phyloP scores from a whole-genome alignment of 2,888 invertebrate species.

The Drosophila mulleri region DNA sequence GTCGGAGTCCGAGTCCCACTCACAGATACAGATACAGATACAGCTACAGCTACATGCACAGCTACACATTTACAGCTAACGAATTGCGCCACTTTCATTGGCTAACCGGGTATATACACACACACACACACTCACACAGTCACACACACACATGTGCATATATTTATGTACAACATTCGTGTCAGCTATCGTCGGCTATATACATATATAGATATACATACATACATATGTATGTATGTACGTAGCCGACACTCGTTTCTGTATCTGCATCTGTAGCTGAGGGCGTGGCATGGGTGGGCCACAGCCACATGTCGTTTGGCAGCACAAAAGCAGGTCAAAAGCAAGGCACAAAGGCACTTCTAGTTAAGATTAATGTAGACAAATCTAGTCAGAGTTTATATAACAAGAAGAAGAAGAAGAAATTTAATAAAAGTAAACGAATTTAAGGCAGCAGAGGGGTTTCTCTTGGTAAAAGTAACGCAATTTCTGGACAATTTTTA shows the following conservation, averaged over 20 bases:
- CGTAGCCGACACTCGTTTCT: conserved; percentile 41
- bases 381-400: neutral
- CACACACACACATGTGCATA: conserved; percentile 12
- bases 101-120: conserved; percentile 24
- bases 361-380: conserved; percentile 10
- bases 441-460: neutral
- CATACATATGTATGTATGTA: neutral
- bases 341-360: conserved; percentile 1
- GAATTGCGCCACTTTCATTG: conserved; percentile 50
- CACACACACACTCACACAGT: neutral
- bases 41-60: conserved; percentile 30
- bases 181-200: conserved; percentile 49
- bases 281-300: conserved; percentile 71
- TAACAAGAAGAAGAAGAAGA: too few species aligned
- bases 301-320: conserved; percentile 19
- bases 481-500: neutral
- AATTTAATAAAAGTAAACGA: neutral
- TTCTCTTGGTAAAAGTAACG: neutral
- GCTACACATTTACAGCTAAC: conserved; percentile 42
- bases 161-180: conserved; percentile 55
- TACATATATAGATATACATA: too few species aligned
- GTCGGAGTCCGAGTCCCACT: conserved; percentile 1
- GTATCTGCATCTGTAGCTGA: conserved; percentile 25
- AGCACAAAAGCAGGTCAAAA: conserved; percentile 26
- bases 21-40: conserved; percentile 3